A percentile compares a stretch with the other conserved stretches of the same genome.
These are phyloP conservation scores for Nomia melanderi DNA, from an alignment of 1,140 invertebrate genomes.

Conservation along the genomic window DNA sequence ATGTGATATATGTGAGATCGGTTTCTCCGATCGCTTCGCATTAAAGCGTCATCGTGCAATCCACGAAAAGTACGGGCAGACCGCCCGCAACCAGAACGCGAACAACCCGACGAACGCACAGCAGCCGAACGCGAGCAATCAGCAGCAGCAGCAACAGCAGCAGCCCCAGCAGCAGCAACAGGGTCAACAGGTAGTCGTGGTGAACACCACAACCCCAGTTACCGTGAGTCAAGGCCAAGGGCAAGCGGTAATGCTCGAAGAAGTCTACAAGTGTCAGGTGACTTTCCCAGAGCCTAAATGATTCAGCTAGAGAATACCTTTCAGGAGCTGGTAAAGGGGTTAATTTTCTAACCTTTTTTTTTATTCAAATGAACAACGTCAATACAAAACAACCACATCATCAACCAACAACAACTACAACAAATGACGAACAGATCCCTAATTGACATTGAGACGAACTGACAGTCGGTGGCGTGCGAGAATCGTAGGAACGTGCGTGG, in stretches of 20 bases:
- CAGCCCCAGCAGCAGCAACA: slow-evolving; percentile 71
- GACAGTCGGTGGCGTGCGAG: slow-evolving; percentile 8
- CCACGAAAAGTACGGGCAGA: slow-evolving; percentile 88
- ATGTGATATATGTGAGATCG: slow-evolving; percentile 93
- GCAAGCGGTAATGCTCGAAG: slow-evolving; percentile 79
- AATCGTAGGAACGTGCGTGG: slow-evolving; percentile 11
- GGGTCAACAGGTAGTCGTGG: slow-evolving; percentile 78
- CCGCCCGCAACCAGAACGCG: slow-evolving; percentile 76
- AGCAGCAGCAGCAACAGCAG: slow-evolving; percentile 69
- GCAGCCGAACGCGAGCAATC: slow-evolving; percentile 73
- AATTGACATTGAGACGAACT: slow-evolving; percentile 36
- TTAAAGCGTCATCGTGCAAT: slow-evolving; percentile 89
- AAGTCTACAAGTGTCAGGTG: slow-evolving; percentile 82
- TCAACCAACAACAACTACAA: too few relatives aligned
- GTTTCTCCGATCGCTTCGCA: slow-evolving; percentile 91
- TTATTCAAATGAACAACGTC: slow-evolving; percentile 11
- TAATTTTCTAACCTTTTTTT: slow-evolving; percentile 66
- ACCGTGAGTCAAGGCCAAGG: slow-evolving; percentile 78
- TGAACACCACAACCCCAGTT: slow-evolving; percentile 77
- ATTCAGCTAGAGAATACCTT: slow-evolving; percentile 75
- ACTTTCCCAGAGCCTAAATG: slow-evolving; percentile 81
- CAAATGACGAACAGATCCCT: slow-evolving; percentile 31
- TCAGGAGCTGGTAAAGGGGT: slow-evolving; percentile 66
- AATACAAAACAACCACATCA: too few relatives aligned
- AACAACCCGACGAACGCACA: slow-evolving; percentile 76